Percentiles rank a stretch among this genome's conserved stretches.
Evolutionary conservation across 2,797 vertebrate genomes (phyloP).

Genomic region (Liparis tanakae): DNA sequence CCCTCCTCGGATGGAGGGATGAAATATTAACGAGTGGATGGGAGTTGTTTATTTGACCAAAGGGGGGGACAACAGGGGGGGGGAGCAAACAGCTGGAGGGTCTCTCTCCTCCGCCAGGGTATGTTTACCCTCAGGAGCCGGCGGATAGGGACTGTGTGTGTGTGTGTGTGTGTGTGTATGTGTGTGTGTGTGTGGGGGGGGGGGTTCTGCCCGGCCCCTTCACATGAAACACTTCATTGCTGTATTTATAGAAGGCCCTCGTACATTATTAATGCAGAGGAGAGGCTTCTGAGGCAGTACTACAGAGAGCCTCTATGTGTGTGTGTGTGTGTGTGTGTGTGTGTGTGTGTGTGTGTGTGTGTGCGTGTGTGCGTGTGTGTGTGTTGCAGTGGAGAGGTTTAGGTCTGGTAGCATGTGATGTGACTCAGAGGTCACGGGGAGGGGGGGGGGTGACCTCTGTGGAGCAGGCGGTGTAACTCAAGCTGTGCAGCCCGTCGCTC

Average conservation of each 20-base stretch:
- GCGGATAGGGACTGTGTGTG: slow-evolving; percentile 16
- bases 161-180: no score
- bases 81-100: slow-evolving; percentile 35
- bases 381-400: slow-evolving; percentile 25
- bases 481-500: no score
- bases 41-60: slow-evolving; percentile 21
- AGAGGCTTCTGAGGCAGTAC: slow-evolving; percentile 66
- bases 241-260: slow-evolving; percentile 82
- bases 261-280: slow-evolving; percentile 82
- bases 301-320: slow-evolving; percentile 38
- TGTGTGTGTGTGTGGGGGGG: no score
- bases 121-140: slow-evolving; percentile 23
- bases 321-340: no score
- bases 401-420: slow-evolving; percentile 7
- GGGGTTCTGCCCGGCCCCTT: slow-evolving; percentile 67
- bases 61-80: slow-evolving; percentile 1
- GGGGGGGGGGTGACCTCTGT: slow-evolving; percentile 13
- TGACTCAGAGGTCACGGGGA: slow-evolving; percentile 27
- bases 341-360: no score
- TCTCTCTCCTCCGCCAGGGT: slow-evolving; percentile 15
- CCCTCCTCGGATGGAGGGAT: slow-evolving; percentile 4
- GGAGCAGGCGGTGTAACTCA: no score
- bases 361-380: slow-evolving; percentile 7
- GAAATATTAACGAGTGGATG: background rate
- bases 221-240: slow-evolving; percentile 78